phyloP scores from a whole-genome alignment of 1,140 invertebrate genomes.

The Neodiprion virginianus region DNA sequence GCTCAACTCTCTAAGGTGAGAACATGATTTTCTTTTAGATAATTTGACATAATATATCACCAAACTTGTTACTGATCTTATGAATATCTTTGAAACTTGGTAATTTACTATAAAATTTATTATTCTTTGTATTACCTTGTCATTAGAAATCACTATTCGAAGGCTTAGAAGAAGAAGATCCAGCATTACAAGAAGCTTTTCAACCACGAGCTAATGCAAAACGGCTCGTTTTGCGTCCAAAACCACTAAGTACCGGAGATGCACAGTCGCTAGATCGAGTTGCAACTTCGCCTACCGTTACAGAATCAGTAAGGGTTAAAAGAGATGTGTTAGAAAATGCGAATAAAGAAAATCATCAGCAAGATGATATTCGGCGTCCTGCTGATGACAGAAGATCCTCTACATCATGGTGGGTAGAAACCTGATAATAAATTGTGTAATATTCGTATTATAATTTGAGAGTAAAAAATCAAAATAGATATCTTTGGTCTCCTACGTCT shows the following conservation, averaged over 20 bases:
- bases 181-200: constrained; percentile 68
- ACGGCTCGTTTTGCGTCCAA: constrained; percentile 65
- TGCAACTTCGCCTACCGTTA: constrained; percentile 18
- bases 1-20: constrained; percentile 60
- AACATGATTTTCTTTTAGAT: constrained; percentile 5
- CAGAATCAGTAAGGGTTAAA: constrained; percentile 24
- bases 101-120: constrained; percentile 15
- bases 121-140: constrained; percentile 41
- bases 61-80: not conserved
- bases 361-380: constrained; percentile 31
- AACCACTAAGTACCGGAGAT: constrained; percentile 35
- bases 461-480: not conserved
- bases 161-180: constrained; percentile 73
- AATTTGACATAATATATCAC: not conserved
- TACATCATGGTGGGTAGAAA: constrained; percentile 12
- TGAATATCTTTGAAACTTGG: too few relatives aligned
- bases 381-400: constrained; percentile 46
- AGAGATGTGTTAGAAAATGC: constrained; percentile 21
- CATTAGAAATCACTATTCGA: constrained; percentile 74
- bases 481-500: not conserved
- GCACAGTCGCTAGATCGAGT: constrained; percentile 33
- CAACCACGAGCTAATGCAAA: constrained; percentile 70
- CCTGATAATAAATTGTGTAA: not conserved
- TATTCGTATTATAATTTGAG: not conserved
- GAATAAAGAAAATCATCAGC: constrained; percentile 48